Evolutionary conservation across 2,113 vertebrate genomes (phyloP).

Genomic region (Epinephelus cyanopodus): DNA sequence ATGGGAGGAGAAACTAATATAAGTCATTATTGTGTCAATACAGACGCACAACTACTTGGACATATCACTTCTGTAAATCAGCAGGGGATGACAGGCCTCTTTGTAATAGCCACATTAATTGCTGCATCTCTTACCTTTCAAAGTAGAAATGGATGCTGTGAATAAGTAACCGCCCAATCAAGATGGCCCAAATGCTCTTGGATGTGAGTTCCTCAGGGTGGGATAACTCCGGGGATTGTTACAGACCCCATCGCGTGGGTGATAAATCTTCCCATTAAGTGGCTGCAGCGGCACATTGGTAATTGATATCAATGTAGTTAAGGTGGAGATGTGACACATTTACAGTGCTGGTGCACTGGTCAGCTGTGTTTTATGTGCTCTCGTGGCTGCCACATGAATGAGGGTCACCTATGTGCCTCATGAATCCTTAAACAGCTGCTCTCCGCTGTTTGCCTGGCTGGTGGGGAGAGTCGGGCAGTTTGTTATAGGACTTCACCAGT

Average conservation of each 20-base stretch:
- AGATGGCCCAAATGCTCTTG: conserved; percentile 47
- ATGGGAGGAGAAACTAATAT: conserved; percentile 44
- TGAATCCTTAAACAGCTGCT: conserved; percentile 86
- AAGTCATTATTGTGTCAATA: conserved; percentile 60
- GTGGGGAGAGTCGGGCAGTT: conserved; percentile 47
- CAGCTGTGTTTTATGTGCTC: conserved; percentile 84
- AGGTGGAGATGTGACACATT: conserved; percentile 80
- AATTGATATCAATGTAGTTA: conserved; percentile 83
- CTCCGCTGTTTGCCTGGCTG: conserved; percentile 57
- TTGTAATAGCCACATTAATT: conserved; percentile 65
- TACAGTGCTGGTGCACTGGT: conserved; percentile 79
- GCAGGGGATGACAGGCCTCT: conserved; percentile 31
- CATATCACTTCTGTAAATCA: conserved; percentile 50
- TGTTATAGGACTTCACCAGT: conserved; percentile 53
- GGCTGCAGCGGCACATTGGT: conserved; percentile 74
- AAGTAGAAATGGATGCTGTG: conserved; percentile 62
- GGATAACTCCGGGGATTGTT: conserved; percentile 64
- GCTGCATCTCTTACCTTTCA: conserved; percentile 46
- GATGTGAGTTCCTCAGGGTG: conserved; percentile 37
- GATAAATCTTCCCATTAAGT: conserved; percentile 82
- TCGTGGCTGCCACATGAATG: conserved; percentile 71
- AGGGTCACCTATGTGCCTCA: conserved; percentile 84
- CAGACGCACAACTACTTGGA: conserved; percentile 10
- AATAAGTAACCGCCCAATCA: conserved; percentile 52
- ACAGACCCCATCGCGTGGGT: conserved; percentile 60